Conservation (phyloP, 2,113 vertebrate genomes). For the Actinemys pallida region DNA sequence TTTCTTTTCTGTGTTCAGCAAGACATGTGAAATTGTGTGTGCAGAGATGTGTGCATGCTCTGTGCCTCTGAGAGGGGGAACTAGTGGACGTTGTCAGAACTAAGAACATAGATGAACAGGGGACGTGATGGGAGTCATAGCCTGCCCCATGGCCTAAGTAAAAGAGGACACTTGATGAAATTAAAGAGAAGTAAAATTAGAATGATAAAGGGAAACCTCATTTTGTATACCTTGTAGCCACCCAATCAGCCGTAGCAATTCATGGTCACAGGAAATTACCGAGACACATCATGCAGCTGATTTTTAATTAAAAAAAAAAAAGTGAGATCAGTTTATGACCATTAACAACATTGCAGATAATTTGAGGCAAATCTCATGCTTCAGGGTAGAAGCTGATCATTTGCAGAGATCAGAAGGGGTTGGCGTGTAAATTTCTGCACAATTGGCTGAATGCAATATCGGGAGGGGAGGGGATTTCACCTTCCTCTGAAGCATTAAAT, state of each 20-base stretch:
- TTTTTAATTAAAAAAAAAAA: not conserved
- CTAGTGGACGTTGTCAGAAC: not conserved
- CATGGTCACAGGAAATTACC: not conserved
- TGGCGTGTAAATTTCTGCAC: not conserved
- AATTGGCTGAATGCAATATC: not conserved
- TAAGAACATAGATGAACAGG: not conserved
- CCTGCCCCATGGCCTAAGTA: not conserved
- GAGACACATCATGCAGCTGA: not conserved
- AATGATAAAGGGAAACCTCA: not conserved
- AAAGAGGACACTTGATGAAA: not conserved
- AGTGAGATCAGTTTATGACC: not conserved
- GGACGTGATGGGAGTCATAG: not conserved
- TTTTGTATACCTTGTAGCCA: not conserved
- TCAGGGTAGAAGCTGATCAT: not conserved
- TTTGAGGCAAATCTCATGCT: slow-evolving; percentile 2
- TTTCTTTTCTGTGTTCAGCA: not conserved
- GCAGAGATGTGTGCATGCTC: not conserved
- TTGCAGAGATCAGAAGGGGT: not conserved
- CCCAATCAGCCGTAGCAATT: not conserved
- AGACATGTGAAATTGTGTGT: fast-evolving
- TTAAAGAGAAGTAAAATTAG: not conserved
- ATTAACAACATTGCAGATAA: not conserved
- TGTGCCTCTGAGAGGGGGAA: not conserved
- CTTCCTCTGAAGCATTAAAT: not conserved
- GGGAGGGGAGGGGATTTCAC: not conserved